These are phyloP conservation scores for Dyspetes luteomarginatus DNA, from an alignment of 2,888 invertebrate species.

Conservation along the genomic window DNA sequence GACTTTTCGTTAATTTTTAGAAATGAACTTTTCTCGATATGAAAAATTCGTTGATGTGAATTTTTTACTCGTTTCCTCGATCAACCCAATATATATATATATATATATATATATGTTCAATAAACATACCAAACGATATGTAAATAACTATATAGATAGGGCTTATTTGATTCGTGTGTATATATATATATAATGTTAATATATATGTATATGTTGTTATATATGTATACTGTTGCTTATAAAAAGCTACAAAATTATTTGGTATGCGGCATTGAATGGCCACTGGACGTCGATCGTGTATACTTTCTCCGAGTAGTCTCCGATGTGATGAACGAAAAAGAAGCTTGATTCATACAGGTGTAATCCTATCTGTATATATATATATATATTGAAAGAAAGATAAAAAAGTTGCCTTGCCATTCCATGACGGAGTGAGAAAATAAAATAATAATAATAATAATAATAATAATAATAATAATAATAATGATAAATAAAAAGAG, in stretches of 20 bases:
- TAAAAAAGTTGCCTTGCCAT: slow-evolving; percentile 17
- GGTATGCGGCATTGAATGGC: slow-evolving; percentile 66
- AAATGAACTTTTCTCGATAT: slow-evolving; percentile 1
- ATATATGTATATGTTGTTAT: too few species aligned
- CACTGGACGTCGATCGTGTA: slow-evolving; percentile 66
- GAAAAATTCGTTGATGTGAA: not conserved
- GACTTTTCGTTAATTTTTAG: slow-evolving; percentile 13
- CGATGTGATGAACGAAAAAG: slow-evolving; percentile 44
- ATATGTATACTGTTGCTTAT: not conserved
- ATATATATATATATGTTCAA: not conserved
- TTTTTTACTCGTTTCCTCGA: not conserved
- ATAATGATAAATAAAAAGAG: too few species aligned
- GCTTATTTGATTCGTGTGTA: too few species aligned
- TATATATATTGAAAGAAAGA: slow-evolving; percentile 2
- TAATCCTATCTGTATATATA: slow-evolving; percentile 9
- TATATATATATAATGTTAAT: too few species aligned
- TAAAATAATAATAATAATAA: too few species aligned
- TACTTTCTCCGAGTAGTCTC: slow-evolving; percentile 72
- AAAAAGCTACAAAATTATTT: slow-evolving; percentile 60
- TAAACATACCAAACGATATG: too few species aligned
- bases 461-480: too few species aligned
- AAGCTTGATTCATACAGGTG: slow-evolving; percentile 48
- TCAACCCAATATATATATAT: too few species aligned
- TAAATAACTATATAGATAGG: too few species aligned
- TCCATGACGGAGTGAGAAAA: not conserved